These are phyloP conservation scores for Lycopodina hypogea DNA, from an alignment of 37 sponge, comb jelly and placozoan species.

Conservation along the genomic window DNA sequence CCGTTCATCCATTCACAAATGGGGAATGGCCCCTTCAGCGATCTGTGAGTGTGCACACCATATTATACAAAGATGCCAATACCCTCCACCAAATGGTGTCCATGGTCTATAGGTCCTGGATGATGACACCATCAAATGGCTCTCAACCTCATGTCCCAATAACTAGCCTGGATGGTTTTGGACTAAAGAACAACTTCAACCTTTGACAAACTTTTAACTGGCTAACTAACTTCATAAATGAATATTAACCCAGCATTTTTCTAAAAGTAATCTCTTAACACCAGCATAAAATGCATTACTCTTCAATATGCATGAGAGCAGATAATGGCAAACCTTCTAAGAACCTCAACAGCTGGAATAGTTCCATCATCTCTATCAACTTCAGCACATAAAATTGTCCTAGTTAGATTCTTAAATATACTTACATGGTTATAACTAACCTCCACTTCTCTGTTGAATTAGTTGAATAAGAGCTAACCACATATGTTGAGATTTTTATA, in stretches of 20 bases:
- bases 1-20: too few relatives aligned
- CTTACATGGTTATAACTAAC: constrained; percentile 14
- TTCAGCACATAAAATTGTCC: not conserved
- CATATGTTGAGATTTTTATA: constrained; percentile 55
- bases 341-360: constrained; percentile 54
- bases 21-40: too few relatives aligned
- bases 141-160: too few relatives aligned
- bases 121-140: too few relatives aligned
- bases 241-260: constrained; percentile 26
- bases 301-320: not conserved
- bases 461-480: constrained; percentile 73
- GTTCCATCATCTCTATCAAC: constrained; percentile 52
- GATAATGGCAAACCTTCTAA: constrained; percentile 32
- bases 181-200: too few relatives aligned
- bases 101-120: too few relatives aligned
- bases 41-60: too few relatives aligned
- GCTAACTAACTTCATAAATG: too few relatives aligned
- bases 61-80: too few relatives aligned
- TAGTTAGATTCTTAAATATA: not conserved
- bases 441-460: constrained; percentile 76
- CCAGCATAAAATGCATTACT: not conserved
- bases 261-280: constrained; percentile 28
- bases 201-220: too few relatives aligned
- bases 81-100: too few relatives aligned
- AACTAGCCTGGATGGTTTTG: too few relatives aligned